Evolutionary conservation across 2,113 vertebrate genomes (phyloP).

Genomic region (Porphyrio hochstetteri): DNA sequence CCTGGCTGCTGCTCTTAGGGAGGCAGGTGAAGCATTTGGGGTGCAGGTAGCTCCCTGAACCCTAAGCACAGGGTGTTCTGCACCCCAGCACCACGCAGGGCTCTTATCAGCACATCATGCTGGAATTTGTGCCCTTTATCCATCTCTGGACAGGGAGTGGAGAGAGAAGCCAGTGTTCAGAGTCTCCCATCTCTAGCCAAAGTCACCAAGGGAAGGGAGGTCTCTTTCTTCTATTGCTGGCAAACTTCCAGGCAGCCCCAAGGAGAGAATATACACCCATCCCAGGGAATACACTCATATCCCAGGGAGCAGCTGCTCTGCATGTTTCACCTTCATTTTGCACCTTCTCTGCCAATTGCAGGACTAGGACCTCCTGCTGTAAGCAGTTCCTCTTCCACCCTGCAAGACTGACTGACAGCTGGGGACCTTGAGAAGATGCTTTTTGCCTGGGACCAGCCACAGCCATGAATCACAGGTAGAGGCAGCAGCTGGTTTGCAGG

Average conservation of each 20-base stretch:
- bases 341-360: neutral
- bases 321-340: neutral
- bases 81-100: neutral
- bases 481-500: neutral
- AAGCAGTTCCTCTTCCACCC: neutral
- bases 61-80: neutral
- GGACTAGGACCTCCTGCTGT: neutral
- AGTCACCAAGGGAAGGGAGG: neutral
- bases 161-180: neutral
- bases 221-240: neutral
- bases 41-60: neutral
- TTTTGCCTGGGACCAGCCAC: neutral
- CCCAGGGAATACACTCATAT: accelerated
- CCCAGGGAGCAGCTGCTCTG: neutral
- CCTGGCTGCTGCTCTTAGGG: neutral
- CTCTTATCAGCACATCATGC: neutral
- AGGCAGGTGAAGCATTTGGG: neutral
- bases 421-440: neutral
- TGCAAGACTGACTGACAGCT: neutral
- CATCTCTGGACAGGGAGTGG: neutral
- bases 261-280: neutral
- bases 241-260: neutral
- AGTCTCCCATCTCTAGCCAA: neutral
- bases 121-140: neutral
- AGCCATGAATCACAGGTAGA: neutral